A percentile compares a stretch with the other conserved stretches of the same genome.
Conservation (phyloP, 2,797 vertebrate species). For the Monodelphis domestica region DNA sequence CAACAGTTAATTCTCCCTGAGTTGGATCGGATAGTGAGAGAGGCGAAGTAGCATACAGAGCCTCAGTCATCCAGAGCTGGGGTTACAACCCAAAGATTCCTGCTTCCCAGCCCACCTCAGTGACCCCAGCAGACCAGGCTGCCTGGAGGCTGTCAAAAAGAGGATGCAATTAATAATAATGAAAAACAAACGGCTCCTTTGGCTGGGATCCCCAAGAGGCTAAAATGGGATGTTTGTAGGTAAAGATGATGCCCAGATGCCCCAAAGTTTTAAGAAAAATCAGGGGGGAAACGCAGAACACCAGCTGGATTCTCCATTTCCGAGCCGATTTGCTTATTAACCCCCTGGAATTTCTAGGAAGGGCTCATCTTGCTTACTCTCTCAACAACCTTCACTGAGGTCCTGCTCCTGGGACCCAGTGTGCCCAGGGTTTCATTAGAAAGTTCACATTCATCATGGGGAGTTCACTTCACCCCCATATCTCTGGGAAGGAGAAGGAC, state of each 20-base stretch:
- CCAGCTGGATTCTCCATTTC: slow-evolving; percentile 72
- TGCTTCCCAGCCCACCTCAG: slow-evolving; percentile 19
- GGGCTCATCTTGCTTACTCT: slow-evolving; percentile 50
- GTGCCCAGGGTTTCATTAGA: slow-evolving; percentile 52
- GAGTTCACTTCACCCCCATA: slow-evolving; percentile 68
- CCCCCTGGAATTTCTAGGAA: slow-evolving; percentile 73
- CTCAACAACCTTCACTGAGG: slow-evolving; percentile 43
- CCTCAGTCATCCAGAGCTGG: background rate
- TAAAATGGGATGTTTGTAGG: slow-evolving; percentile 65
- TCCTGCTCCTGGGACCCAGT: slow-evolving; percentile 69
- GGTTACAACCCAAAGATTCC: slow-evolving; percentile 15
- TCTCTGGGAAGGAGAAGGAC: slow-evolving; percentile 60
- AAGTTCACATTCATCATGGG: slow-evolving; percentile 70
- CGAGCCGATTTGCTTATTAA: slow-evolving; percentile 70
- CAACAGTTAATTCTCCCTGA: background rate
- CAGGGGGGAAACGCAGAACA: slow-evolving; percentile 3
- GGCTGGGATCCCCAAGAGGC: slow-evolving; percentile 61
- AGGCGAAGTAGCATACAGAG: background rate
- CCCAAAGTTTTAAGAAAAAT: slow-evolving; percentile 54
- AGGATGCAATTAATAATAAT: slow-evolving; percentile 76
- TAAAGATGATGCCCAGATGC: slow-evolving; percentile 78
- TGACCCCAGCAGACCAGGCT: slow-evolving; percentile 52
- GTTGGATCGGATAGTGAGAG: background rate
- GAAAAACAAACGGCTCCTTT: slow-evolving; percentile 71
- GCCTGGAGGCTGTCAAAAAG: slow-evolving; percentile 71